Conservation (phyloP, 2,113 vertebrate species). For the Antechinus flavipes region DNA sequence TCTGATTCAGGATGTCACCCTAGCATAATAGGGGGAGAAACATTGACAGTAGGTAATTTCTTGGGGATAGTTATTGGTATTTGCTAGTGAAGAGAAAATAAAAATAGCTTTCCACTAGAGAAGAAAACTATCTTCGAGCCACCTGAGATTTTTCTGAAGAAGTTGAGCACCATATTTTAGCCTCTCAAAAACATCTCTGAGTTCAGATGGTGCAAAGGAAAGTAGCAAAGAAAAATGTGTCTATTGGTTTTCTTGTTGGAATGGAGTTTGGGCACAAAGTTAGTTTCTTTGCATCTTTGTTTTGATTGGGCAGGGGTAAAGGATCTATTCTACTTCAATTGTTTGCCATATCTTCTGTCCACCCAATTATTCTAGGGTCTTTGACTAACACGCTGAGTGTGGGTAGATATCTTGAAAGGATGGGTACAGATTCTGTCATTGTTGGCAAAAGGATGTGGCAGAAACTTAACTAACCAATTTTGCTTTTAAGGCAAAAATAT, state of each 20-base stretch:
- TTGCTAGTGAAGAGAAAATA: constrained; percentile 7
- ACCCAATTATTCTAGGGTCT: background rate
- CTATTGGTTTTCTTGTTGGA: background rate
- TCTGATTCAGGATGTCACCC: constrained; percentile 25
- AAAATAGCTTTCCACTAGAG: background rate
- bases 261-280: background rate
- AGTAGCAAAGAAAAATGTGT: background rate
- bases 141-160: constrained; percentile 4
- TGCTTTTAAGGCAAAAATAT: background rate
- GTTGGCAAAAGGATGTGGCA: background rate
- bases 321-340: background rate
- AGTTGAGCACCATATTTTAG: background rate
- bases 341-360: background rate
- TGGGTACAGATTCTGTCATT: background rate
- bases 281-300: background rate
- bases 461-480: background rate
- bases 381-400: background rate
- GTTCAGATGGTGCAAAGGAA: background rate
- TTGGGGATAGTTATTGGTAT: background rate
- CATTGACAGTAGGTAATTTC: background rate
- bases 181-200: background rate
- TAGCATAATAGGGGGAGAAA: background rate
- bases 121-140: background rate
- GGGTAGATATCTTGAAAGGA: background rate
- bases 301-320: background rate